These are phyloP conservation scores for Nomada goodeniana DNA, from an alignment of 2,888 invertebrate species.

Conservation along the genomic window DNA sequence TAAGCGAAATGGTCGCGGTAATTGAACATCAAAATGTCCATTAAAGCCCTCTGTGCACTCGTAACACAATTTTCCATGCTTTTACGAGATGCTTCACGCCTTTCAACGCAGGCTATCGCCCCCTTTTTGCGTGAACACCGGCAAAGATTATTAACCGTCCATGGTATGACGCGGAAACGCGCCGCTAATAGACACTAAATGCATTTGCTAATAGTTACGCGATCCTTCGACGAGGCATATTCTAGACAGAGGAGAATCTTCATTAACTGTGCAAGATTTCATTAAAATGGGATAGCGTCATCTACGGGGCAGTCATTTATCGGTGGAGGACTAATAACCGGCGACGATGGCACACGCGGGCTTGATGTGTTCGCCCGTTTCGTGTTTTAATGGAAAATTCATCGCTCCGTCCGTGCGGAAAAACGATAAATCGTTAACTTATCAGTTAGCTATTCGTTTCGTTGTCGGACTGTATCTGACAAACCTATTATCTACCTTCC, in stretches of 20 bases:
- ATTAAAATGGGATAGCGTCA: constrained; percentile 65
- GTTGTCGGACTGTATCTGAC: not conserved
- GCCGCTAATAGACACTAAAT: constrained; percentile 68
- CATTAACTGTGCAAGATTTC: constrained; percentile 64
- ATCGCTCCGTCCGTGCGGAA: not conserved
- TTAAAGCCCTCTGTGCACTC: constrained; percentile 61
- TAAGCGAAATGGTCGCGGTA: constrained; percentile 59
- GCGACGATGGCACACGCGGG: constrained; percentile 25
- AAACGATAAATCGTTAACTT: constrained; percentile 19
- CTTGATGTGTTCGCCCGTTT: constrained; percentile 34
- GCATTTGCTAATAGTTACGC: constrained; percentile 67
- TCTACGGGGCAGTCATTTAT: constrained; percentile 62
- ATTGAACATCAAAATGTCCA: constrained; percentile 66
- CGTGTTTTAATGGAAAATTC: constrained; percentile 42
- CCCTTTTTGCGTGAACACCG: constrained; percentile 46
- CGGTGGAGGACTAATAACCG: constrained; percentile 61
- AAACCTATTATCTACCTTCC: not conserved
- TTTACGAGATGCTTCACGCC: constrained; percentile 59
- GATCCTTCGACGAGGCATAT: constrained; percentile 60
- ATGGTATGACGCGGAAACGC: constrained; percentile 50
- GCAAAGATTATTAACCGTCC: constrained; percentile 53
- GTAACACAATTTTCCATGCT: constrained; percentile 63
- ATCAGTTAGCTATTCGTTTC: not conserved
- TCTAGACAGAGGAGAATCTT: constrained; percentile 57
- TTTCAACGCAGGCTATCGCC: constrained; percentile 32